These are phyloP conservation scores for Heterochromis multidens DNA, from an alignment of 2,113 vertebrate species.

Conservation along the genomic window DNA sequence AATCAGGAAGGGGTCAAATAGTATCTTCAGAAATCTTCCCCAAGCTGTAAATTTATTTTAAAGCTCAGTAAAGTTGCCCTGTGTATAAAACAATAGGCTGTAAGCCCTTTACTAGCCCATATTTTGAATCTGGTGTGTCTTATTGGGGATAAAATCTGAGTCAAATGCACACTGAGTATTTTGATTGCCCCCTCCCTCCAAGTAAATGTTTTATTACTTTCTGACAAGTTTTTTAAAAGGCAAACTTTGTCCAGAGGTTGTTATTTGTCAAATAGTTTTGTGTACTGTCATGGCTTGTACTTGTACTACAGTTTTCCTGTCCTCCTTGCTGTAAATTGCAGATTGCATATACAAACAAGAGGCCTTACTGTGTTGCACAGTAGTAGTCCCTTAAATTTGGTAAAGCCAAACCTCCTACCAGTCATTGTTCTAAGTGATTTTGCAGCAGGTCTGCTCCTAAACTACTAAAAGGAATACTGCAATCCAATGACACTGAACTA, in stretches of 20 bases:
- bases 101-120: not conserved
- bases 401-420: not conserved
- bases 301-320: not conserved
- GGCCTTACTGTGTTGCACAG: not conserved
- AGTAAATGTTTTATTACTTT: not conserved
- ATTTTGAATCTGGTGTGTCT: not conserved
- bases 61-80: not conserved
- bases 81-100: not conserved
- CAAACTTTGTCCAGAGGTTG: not conserved
- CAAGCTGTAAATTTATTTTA: not conserved
- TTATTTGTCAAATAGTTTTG: not conserved
- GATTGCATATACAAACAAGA: not conserved
- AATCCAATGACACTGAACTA: too few relatives aligned
- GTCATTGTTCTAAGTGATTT: not conserved
- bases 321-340: not conserved
- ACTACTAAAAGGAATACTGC: not conserved
- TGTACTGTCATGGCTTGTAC: not conserved
- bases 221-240: not conserved
- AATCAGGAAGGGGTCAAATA: too few relatives aligned
- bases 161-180: not conserved
- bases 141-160: too few relatives aligned
- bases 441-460: not conserved
- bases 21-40: not conserved
- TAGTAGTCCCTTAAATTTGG: not conserved
- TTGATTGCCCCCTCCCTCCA: not conserved